Evolutionary conservation across 2,888 invertebrate species (phyloP), one percentile per base, ranked within the genome.

Genomic region (Chalcosyrphus nemorum): DNA sequence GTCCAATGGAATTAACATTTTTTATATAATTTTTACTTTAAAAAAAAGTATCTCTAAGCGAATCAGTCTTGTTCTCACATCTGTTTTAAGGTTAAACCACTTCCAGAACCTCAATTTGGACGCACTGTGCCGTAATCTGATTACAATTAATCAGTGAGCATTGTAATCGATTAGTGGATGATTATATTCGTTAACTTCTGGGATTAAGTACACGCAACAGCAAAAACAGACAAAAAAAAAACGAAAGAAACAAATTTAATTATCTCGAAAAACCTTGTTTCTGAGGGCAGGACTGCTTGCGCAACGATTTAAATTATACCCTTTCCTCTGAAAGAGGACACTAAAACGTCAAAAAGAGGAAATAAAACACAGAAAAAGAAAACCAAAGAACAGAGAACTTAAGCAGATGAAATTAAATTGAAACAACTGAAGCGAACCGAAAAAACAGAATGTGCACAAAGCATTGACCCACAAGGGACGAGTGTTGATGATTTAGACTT

Each of bases 321-420:
- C 41, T 61, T 56, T 21, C 32, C 4, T 65, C n/a, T 9, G 27
- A 75, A 52, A 63, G n/a, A 24, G 52, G 63, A 35, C 56, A 70
- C 38, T 56, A 43, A 57, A 81, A 52, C 52, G 43, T 3, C 47
- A 19, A 35, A 27, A 43, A 11, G 19, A 52, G 7, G 24, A 68
- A 66, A 52, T 13, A 59, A 65, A 72, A 32, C 9, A 17, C 7
- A 29, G 4, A 32, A 19, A 59, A 61, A 35, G 6, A 32, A 32
- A 32, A 15, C 4, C 29, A 65, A 56, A 66, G 66, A 47, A 43
- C 13, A 66, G 32, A 50, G 15, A 68, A 56, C 71, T 77, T 59
- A 77, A 47, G 57, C 47, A 52, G 54, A 77, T 77, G 71, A 72
- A 82, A 72, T 75, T 81, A 75, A 75, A 75, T 75, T 82, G 71